phyloP scores from a whole-genome alignment of 2,888 invertebrate genomes.

The Amaurobius ferox region DNA sequence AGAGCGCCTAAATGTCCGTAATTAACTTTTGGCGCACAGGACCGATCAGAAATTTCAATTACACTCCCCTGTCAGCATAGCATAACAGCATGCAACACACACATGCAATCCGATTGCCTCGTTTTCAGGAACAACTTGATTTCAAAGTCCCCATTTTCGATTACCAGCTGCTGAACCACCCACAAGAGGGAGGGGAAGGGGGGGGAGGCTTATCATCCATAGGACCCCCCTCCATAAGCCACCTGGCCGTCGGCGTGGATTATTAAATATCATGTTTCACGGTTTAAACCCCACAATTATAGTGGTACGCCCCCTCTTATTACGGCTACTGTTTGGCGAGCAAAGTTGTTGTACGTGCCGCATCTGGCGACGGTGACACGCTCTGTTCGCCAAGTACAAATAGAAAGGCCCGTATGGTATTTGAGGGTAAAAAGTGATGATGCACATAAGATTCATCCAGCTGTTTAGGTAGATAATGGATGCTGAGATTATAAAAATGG shows the following conservation, averaged over 20 bases:
- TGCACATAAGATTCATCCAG: not conserved
- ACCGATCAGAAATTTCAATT: conserved; percentile 3
- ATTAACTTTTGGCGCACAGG: not conserved
- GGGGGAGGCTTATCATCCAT: not conserved
- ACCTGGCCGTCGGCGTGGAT: conserved; percentile 44
- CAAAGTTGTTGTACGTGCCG: conserved; percentile 5
- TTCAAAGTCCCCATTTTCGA: not conserved
- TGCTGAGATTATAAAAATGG: too few relatives aligned
- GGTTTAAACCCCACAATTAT: conserved; percentile 63
- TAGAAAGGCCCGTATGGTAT: conserved; percentile 37
- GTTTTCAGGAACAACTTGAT: not conserved
- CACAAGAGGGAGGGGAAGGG: conserved; percentile 7
- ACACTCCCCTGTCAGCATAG: not conserved
- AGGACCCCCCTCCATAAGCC: conserved; percentile 15
- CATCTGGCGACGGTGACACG: conserved; percentile 21
- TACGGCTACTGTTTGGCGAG: conserved; percentile 3
- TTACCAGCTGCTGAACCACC: conserved; percentile 40
- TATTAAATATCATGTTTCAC: conserved; percentile 68
- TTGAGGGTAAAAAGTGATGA: not conserved
- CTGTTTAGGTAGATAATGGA: too few relatives aligned
- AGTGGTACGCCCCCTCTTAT: not conserved
- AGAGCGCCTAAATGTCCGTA: not conserved
- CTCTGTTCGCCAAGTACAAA: conserved; percentile 13
- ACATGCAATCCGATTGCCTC: not conserved
- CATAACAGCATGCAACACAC: not conserved